Base-by-base conservation (phyloP, 2,113 vertebrate species). In the Meleagris gallopavo region DNA sequence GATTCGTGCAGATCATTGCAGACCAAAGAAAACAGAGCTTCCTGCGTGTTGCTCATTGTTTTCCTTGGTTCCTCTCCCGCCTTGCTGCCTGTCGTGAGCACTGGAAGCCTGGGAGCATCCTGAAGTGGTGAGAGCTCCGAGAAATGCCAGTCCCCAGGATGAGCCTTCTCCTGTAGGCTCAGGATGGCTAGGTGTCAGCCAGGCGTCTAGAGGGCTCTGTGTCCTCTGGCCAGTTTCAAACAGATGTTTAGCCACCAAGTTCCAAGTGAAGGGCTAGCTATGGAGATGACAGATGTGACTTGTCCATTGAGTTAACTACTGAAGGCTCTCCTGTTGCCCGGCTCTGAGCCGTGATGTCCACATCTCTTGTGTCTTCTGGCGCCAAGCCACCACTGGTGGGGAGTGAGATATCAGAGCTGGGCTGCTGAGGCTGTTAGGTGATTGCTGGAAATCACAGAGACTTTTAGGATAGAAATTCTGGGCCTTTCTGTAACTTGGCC, bases 21-120 rank as follows among this genome's bases (percentile, higher is more conserved):
- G 58, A 96, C 50, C 77, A 95, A 97, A 95, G 88, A 77, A 58
- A 93, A 91, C 75, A 46, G 72, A 91, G 57, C 86, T 97, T 86
- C 88, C 77, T 84, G 36, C 90, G 91, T 69, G 54, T 95, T 91
- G 88, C 87, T 84, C 85, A 78, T 48, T 32, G 12, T 73, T 86
- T 46, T 54, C 76, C 88, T 90, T 90, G 89, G 14, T 72, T 61
- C 9, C 45, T 58, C 0, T 73, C 77, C 67, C 29, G 95, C 43
- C 11, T 0, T 43, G 1, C 12, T 62, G 48, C 46, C 16, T 91
- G 21, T 46, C 45, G 62, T 27, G 34, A 65, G 25, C 18, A 3
- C 45, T 19, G 8, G 13, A 64, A 88, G 25, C 55, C 57, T 82
- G 79, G 48, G 66, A 80, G 58, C 8, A 3, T 60, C 38, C 34